phyloP scores from a whole-genome alignment of 2,888 invertebrate species.

The Cantharis rustica region DNA sequence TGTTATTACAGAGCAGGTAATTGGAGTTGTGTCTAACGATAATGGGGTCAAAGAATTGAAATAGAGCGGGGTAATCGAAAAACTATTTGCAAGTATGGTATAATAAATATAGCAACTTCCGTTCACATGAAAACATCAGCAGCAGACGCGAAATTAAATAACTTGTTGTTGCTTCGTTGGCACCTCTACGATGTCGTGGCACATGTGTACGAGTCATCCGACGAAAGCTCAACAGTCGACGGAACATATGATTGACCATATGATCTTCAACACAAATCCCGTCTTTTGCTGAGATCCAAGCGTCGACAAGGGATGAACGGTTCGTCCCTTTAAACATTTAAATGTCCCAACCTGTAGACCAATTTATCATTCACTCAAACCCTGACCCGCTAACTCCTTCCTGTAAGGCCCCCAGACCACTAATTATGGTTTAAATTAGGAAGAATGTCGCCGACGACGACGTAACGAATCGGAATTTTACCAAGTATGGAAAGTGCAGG shows the following conservation, averaged over 20 bases:
- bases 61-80: constrained; percentile 16
- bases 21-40: background rate
- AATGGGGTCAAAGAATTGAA: constrained; percentile 19
- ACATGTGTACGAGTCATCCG: constrained; percentile 27
- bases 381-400: constrained; percentile 33
- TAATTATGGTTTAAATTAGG: constrained; percentile 31
- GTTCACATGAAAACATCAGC: constrained; percentile 29
- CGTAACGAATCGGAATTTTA: constrained; percentile 23
- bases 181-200: constrained; percentile 27
- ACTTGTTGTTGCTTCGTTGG: constrained; percentile 22
- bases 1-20: constrained; percentile 10
- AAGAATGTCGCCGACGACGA: constrained; percentile 27
- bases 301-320: constrained; percentile 22
- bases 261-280: constrained; percentile 17
- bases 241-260: constrained; percentile 32
- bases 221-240: constrained; percentile 12
- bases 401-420: constrained; percentile 27
- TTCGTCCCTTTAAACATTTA: constrained; percentile 29
- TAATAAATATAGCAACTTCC: constrained; percentile 22
- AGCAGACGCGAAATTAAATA: constrained; percentile 32
- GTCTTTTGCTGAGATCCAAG: constrained; percentile 1
- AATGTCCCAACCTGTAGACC: constrained; percentile 13
- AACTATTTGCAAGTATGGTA: constrained; percentile 25
- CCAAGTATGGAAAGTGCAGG: background rate
- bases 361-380: constrained; percentile 23